Evolutionary conservation across 1,140 invertebrate genomes (phyloP), one percentile per base, ranked within the genome.

Genomic region (Ectropis grisescens): DNA sequence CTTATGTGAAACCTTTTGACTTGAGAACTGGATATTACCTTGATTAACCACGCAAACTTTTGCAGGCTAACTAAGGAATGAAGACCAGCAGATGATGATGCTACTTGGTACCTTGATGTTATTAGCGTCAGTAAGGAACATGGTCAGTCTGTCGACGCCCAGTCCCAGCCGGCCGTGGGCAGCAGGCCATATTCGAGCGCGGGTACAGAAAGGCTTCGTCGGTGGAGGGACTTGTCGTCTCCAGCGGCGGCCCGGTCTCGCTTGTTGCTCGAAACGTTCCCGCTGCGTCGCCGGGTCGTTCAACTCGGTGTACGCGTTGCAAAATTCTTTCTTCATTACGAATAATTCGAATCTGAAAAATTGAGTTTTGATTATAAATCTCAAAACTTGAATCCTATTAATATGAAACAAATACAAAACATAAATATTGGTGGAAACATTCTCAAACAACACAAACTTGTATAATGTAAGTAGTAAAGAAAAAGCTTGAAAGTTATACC

Each of bases 41-140:
- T n/a, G n/a, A n/a, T n/a, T n/a, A n/a, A n/a, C n/a, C n/a, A n/a
- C n/a, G n/a, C n/a, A n/a, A n/a, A n/a, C n/a, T n/a, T n/a, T n/a
- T n/a, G n/a, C n/a, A n/a, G n/a, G n/a, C n/a, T n/a, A n/a, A n/a
- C n/a, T n/a, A n/a, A n/a, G n/a, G n/a, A n/a, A n/a, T n/a, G n/a
- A n/a, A n/a, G n/a, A n/a, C n/a, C n/a, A n/a, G n/a, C n/a, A n/a
- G n/a, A n/a, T n/a, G n/a, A n/a, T n/a, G n/a, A n/a, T n/a, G n/a
- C n/a, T n/a, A n/a, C n/a, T n/a, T n/a, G n/a, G n/a, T n/a, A 92
- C 92, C 89, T 99, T 99, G 47, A 99, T 99, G 68, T 99, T 99
- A 71, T 98, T 97, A 1, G 94, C 93, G 79, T 99, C 93, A 5
- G 98, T 99, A 0, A 99, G 87, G 75, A 99, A 97, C 98, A 99